Base-by-base conservation (phyloP, 1,140 invertebrate species). In the Camponotus floridanus region DNA sequence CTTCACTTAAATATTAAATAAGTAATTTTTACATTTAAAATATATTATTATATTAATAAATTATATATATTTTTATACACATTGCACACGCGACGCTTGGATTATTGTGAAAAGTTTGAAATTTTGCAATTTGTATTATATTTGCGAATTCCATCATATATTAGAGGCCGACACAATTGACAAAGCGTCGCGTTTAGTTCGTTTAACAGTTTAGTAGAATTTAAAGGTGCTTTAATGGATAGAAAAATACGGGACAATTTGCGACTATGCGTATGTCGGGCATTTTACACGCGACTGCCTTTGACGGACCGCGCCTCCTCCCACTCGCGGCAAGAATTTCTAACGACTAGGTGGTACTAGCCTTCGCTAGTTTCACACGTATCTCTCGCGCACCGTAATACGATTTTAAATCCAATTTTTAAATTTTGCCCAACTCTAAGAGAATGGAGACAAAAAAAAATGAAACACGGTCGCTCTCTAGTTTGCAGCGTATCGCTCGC, bases 401-500 rank as follows among this genome's bases (percentile, higher is more conserved):
- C 51, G 57, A 9, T 18, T 74, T 73, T 21, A 45, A 62, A 61
- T 18, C 55, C 68, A 15, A 36, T 45, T 36, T 31, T 71, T 68
- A 36, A 71, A 57, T 83, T 73, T 39, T 15, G 39, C 15, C 55
- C 68, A 48, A 48, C 39, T 73, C 55, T 8, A 55, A 55, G n/a
- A 21, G 45, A 81, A 36, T 62, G 39, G 45, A 39, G 36, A 39
- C 36, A 6, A 51, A 51, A 51, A 51, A 74, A 62, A 74, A 59
- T 31, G 79, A 74, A 33, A 36, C 39, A 26, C 55, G 57, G 57
- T 64, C 36, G 81, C 45, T 55, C 76, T 55, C 70, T 71, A 74
- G 71, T 78, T 42, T 61, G 55, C 18, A 26, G 85, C 78, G 78
- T 67, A 86, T 80, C 26, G 26, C 26, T 26, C 26, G 26, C 1